Conservation (phyloP, 1,140 invertebrate genomes). For the Heliconius himera region DNA sequence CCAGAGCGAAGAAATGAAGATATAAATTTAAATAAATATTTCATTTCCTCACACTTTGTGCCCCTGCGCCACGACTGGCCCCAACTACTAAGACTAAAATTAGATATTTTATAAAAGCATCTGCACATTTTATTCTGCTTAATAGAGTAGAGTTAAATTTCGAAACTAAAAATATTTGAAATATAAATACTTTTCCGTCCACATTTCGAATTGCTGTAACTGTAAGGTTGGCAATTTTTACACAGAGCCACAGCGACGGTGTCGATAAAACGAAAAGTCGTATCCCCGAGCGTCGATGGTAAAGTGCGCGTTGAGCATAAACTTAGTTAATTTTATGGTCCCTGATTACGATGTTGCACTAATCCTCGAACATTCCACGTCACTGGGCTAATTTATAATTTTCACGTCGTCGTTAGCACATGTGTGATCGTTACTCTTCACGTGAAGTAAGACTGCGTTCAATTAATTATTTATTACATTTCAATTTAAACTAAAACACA, state of each 20-base stretch:
- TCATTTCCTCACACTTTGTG: no score
- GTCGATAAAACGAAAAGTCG: background rate
- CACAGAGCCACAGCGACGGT: background rate
- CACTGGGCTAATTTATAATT: background rate
- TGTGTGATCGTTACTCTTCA: background rate
- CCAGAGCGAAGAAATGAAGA: no score
- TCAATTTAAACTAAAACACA: background rate
- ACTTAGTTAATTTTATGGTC: background rate
- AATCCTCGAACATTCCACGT: background rate
- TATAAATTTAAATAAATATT: no score
- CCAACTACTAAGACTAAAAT: no score
- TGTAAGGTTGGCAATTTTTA: background rate
- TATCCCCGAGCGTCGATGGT: background rate
- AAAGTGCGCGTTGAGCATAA: background rate
- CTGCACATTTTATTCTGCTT: no score
- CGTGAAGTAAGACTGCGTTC: background rate
- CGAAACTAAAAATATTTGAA: no score
- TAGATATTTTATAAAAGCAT: no score
- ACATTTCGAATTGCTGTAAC: no score
- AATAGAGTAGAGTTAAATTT: no score
- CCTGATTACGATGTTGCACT: background rate
- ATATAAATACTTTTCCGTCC: no score
- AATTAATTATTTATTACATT: background rate
- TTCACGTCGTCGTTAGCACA: background rate
- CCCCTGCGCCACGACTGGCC: no score